phyloP scores from a whole-genome alignment of 2,888 invertebrate species.

The Rhagonycha lutea region DNA sequence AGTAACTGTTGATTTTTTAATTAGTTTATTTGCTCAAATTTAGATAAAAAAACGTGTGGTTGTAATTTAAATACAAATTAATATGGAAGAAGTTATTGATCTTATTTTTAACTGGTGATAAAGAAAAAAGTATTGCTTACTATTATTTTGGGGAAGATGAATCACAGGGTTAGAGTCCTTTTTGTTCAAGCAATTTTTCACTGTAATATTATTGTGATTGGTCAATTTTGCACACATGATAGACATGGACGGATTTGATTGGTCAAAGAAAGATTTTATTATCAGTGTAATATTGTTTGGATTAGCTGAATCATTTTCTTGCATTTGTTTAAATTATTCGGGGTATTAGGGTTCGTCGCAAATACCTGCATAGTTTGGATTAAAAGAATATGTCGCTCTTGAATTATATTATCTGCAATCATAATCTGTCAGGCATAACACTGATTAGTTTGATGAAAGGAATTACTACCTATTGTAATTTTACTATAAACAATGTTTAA shows the following conservation, averaged over 20 bases:
- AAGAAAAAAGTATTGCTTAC: too few relatives aligned
- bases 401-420: background rate
- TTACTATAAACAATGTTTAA: background rate
- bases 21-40: background rate
- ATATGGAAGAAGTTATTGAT: background rate
- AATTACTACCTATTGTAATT: background rate
- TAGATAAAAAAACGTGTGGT: background rate
- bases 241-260: too few relatives aligned
- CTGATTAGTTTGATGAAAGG: background rate
- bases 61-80: background rate
- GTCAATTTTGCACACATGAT: too few relatives aligned
- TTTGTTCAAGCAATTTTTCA: background rate
- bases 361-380: too few relatives aligned
- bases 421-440: background rate
- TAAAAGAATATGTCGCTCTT: too few relatives aligned
- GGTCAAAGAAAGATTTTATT: too few relatives aligned
- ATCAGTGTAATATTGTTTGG: too few relatives aligned
- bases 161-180: background rate
- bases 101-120: too few relatives aligned
- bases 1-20: background rate
- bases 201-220: too few relatives aligned
- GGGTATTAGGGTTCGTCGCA: too few relatives aligned
- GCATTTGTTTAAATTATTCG: too few relatives aligned
- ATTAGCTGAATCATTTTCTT: too few relatives aligned
- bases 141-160: background rate